Evolutionary conservation across 1,140 invertebrate genomes (phyloP).

Genomic region (Tetragonula clypearis): DNA sequence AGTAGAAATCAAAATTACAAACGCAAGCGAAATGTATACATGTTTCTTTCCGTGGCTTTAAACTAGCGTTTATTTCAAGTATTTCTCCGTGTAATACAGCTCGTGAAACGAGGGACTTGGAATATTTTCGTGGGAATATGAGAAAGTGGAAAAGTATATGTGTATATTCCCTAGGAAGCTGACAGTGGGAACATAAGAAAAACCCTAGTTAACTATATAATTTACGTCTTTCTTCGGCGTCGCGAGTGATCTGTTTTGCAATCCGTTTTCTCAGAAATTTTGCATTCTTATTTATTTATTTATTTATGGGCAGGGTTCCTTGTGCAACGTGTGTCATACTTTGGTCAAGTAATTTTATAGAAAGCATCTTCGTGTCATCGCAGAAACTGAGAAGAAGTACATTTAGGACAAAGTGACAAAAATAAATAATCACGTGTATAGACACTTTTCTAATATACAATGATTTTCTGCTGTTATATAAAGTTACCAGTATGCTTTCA

Average conservation of each 20-base stretch:
- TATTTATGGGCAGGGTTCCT: neutral
- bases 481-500: too few species aligned
- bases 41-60: neutral
- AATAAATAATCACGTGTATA: too few species aligned
- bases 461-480: too few species aligned
- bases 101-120: neutral
- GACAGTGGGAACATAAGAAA: neutral
- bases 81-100: neutral
- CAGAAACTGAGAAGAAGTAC: too few species aligned
- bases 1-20: constrained; percentile 29
- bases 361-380: too few species aligned
- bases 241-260: too few species aligned
- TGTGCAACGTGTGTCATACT: neutral
- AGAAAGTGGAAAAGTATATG: neutral
- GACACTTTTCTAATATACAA: too few species aligned
- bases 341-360: neutral
- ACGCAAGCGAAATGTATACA: neutral
- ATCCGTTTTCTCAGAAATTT: neutral
- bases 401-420: too few species aligned
- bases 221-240: neutral
- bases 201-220: neutral
- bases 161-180: neutral
- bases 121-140: neutral
- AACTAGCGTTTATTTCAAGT: too few species aligned
- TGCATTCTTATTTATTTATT: neutral